Evolutionary conservation across 2,113 vertebrate genomes (phyloP), one percentile per base, ranked within the genome.

Genomic region (Antennarius striatus): DNA sequence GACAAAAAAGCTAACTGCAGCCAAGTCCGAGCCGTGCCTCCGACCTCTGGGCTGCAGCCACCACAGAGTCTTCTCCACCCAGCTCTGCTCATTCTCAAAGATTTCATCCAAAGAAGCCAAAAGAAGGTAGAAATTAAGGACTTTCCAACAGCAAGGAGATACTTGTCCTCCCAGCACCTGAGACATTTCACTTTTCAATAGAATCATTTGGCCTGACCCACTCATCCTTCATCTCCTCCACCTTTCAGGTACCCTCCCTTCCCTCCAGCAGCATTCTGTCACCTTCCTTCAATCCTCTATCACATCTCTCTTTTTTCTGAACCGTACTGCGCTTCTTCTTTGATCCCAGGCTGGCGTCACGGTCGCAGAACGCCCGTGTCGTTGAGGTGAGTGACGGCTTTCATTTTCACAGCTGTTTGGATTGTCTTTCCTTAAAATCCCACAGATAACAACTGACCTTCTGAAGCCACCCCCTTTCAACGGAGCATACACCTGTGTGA

Each of bases 41-140:
- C 10, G 53, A 82, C 85, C 79, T 83, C 71, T 78, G 63, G 67
- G 72, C 71, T 73, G 58, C 42, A 60, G 78, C 76, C 71, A 72
- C 81, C n/a, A 3, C 76, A 75, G 53, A 60, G 46, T 63, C 73
- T 53, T 58, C 85, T 82, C 82, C 88, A 81, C 88, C 86, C 81
- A 74, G 68, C 1, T 15, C 62, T 46, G 63, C 71, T 85, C 46
- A 56, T 65, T 64, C 63, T 60, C 63, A 43, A 15, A 72, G 62
- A 76, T 69, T 82, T 68, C 52, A 68, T 50, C 62, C 60, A 76
- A 39, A 75, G 48, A 77, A 84, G 77, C 66, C 22, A 16, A 47
- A 63, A 67, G 62, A 68, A 79, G 49, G 57, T 40, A 57, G 58
- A 22, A 56, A 43, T 71, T 54, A 65, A 53, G 4, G 43, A 67